These are phyloP conservation scores for Saguinus imperator DNA, from an alignment of 2,113 vertebrate genomes.

Conservation along the genomic window DNA sequence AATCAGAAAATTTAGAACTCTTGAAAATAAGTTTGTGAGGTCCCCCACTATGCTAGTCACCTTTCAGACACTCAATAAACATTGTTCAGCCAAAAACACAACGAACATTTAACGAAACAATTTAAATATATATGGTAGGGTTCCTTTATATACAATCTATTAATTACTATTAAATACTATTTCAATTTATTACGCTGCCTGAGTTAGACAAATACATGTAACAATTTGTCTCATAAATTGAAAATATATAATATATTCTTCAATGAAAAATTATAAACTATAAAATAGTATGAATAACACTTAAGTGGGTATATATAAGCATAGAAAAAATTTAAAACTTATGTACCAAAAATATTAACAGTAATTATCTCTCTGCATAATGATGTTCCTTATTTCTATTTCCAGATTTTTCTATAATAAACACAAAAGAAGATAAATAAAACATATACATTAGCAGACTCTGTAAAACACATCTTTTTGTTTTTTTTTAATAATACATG, in stretches of 20 bases:
- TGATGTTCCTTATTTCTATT: not conserved
- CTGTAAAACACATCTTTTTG: not conserved
- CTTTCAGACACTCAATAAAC: not conserved
- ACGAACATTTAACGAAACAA: not conserved
- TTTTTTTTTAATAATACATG: not conserved
- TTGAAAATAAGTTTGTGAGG: not conserved
- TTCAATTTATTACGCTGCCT: not conserved
- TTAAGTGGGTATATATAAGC: not conserved
- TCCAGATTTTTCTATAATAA: slow-evolving; percentile 24
- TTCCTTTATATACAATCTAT: not conserved
- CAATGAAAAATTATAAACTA: not conserved
- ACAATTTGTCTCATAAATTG: not conserved
- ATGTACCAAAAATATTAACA: not conserved
- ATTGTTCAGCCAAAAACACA: not conserved
- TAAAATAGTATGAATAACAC: not conserved
- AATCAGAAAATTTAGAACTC: not conserved
- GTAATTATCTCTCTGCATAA: not conserved
- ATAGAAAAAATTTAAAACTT: not conserved
- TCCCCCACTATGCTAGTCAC: not conserved
- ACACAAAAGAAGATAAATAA: not conserved
- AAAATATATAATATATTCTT: not conserved
- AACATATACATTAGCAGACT: not conserved
- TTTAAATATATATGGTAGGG: not conserved
- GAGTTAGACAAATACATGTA: not conserved
- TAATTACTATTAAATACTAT: not conserved